Percentiles rank a stretch among this genome's conserved stretches.
Conservation (phyloP, 2,888 invertebrate genomes). For the Agrochola lota region DNA sequence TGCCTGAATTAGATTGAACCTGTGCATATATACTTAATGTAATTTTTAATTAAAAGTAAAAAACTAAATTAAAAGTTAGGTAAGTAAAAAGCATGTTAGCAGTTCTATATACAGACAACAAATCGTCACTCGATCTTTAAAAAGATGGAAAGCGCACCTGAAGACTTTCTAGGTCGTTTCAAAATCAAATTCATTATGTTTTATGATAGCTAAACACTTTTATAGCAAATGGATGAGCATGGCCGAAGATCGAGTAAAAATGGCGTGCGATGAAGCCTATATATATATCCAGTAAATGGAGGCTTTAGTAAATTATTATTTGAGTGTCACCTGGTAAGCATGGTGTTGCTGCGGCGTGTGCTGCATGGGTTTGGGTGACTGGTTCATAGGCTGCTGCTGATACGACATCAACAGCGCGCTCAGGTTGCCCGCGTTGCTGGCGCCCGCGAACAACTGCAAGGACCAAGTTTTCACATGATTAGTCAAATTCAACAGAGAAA, state of each 20-base stretch:
- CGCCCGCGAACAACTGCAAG: conserved; percentile 79
- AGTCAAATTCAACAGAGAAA: conserved; percentile 3
- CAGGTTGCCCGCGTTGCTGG: conserved; percentile 80
- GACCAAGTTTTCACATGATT: background rate
- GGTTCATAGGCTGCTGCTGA: conserved; percentile 86
- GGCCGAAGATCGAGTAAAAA: background rate
- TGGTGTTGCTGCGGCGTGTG: conserved; percentile 84
- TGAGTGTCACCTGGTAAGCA: conserved; percentile 83
- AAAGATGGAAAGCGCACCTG: background rate
- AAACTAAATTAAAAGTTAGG: background rate
- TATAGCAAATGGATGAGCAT: too few species aligned
- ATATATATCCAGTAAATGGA: too few species aligned
- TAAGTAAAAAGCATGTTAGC: too few species aligned
- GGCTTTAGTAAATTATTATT: background rate
- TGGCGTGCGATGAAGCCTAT: background rate
- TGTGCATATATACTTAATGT: too few species aligned
- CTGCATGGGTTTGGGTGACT: conserved; percentile 87
- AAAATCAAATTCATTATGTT: background rate
- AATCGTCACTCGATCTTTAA: background rate
- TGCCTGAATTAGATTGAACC: too few species aligned
- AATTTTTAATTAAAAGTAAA: background rate
- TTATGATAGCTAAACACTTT: background rate
- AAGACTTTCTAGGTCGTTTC: background rate
- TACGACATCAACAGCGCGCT: conserved; percentile 87
- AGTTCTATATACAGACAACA: background rate